A percentile compares a stretch with the other conserved stretches of the same genome.
These are phyloP conservation scores for Actenoides lindsayi DNA, from an alignment of 2,113 vertebrate species.

Conservation along the genomic window DNA sequence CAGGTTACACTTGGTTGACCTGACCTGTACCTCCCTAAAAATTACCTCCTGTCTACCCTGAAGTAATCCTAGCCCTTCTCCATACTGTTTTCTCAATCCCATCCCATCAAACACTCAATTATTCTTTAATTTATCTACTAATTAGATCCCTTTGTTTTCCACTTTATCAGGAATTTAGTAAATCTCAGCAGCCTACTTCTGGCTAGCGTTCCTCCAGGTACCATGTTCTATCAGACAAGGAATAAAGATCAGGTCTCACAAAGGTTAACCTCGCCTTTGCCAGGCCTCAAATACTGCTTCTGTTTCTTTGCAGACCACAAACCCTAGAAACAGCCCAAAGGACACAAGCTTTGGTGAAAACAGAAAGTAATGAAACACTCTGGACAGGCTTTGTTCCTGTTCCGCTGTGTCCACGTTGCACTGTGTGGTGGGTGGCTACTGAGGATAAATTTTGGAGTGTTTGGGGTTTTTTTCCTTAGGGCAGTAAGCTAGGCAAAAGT, in stretches of 20 bases:
- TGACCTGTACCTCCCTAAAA: not conserved
- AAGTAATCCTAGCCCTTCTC: not conserved
- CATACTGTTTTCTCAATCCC: not conserved
- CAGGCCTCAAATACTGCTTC: not conserved
- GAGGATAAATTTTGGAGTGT: not conserved
- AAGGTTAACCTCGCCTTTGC: not conserved
- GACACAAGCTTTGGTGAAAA: not conserved
- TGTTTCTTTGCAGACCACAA: not conserved
- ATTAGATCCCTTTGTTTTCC: not conserved
- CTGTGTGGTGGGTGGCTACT: not conserved
- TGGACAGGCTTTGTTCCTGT: not conserved
- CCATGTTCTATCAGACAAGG: not conserved
- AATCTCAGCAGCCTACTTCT: not conserved
- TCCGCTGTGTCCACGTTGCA: not conserved
- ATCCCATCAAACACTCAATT: not conserved
- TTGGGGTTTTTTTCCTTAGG: not conserved
- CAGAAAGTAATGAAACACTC: not conserved
- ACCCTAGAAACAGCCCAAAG: not conserved
- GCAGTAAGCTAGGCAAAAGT: not conserved
- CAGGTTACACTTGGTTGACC: not conserved
- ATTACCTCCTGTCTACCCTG: not conserved
- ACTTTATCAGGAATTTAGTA: not conserved
- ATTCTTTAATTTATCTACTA: not conserved
- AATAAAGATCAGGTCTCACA: not conserved
- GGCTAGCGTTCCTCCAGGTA: not conserved